Evolutionary conservation across 2,113 vertebrate species (phyloP).

Genomic region (Thermophis baileyi): DNA sequence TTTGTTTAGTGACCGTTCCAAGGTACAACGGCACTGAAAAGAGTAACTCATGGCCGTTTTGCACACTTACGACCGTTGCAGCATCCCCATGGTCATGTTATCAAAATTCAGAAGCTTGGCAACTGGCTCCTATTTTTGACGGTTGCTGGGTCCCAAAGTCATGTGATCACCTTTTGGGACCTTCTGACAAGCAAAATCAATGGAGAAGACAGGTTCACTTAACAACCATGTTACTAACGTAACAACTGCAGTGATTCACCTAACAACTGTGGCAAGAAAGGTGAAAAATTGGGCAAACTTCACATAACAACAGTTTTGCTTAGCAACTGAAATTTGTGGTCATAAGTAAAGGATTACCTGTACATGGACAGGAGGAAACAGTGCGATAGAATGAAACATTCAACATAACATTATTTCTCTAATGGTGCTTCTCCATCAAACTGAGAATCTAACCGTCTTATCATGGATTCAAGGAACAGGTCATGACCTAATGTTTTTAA

Average conservation of each 20-base stretch:
- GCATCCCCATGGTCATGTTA: neutral
- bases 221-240: neutral
- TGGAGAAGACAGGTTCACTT: neutral
- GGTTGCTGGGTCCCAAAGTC: neutral
- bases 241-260: neutral
- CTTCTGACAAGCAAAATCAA: neutral
- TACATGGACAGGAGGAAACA: neutral
- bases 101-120: neutral
- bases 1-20: neutral
- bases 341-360: neutral
- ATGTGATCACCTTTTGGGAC: neutral
- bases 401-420: neutral
- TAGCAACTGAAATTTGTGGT: neutral
- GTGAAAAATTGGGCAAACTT: neutral
- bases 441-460: neutral
- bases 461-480: neutral
- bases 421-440: neutral
- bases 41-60: too few species aligned
- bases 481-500: slow-evolving; percentile 29
- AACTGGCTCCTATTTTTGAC: neutral
- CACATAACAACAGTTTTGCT: neutral
- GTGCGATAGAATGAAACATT: neutral
- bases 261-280: neutral
- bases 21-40: too few species aligned
- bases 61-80: neutral